Evolutionary conservation across 2,113 vertebrate species (phyloP).

Genomic region (Cardinalis cardinalis): DNA sequence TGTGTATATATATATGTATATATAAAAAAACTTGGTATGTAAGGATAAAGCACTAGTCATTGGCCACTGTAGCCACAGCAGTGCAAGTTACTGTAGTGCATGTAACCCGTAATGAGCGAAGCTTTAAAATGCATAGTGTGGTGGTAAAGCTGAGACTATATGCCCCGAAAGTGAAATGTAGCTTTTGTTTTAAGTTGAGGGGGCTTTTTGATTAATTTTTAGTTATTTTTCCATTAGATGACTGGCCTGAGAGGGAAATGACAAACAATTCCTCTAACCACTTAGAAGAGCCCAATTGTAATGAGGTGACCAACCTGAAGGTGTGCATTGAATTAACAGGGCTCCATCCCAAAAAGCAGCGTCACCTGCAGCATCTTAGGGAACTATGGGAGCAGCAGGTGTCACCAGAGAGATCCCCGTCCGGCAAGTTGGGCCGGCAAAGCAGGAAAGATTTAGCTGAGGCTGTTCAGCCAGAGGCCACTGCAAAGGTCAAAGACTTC

Average conservation of each 20-base stretch:
- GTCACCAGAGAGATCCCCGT: slow-evolving; percentile 74
- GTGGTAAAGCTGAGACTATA: slow-evolving; percentile 62
- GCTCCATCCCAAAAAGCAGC: slow-evolving; percentile 93
- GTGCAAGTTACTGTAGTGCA: slow-evolving; percentile 68
- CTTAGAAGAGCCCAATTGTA: slow-evolving; percentile 85
- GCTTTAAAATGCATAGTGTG: slow-evolving; percentile 65
- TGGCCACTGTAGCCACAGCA: slow-evolving; percentile 66
- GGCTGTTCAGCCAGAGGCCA: slow-evolving; percentile 76
- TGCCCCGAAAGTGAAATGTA: slow-evolving; percentile 74
- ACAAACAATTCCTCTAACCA: slow-evolving; percentile 83
- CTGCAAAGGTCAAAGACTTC: slow-evolving; percentile 79
- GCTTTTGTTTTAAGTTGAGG: slow-evolving; percentile 76
- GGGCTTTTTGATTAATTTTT: slow-evolving; percentile 84
- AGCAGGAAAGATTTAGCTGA: slow-evolving; percentile 83
- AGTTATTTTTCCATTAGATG: slow-evolving; percentile 84
- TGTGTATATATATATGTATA: slow-evolving; percentile 45
- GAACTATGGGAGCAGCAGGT: slow-evolving; percentile 87
- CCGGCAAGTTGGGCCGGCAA: slow-evolving; percentile 77
- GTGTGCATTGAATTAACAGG: slow-evolving; percentile 98
- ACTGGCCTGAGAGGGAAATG: slow-evolving; percentile 82
- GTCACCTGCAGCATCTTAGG: slow-evolving; percentile 86
- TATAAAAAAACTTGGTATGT: slow-evolving; percentile 42
- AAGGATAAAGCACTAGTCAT: slow-evolving; percentile 58
- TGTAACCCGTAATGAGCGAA: slow-evolving; percentile 61
- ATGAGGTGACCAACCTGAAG: slow-evolving; percentile 95